Conservation (phyloP, 1,140 invertebrate genomes). For the Maconellicoccus hirsutus region DNA sequence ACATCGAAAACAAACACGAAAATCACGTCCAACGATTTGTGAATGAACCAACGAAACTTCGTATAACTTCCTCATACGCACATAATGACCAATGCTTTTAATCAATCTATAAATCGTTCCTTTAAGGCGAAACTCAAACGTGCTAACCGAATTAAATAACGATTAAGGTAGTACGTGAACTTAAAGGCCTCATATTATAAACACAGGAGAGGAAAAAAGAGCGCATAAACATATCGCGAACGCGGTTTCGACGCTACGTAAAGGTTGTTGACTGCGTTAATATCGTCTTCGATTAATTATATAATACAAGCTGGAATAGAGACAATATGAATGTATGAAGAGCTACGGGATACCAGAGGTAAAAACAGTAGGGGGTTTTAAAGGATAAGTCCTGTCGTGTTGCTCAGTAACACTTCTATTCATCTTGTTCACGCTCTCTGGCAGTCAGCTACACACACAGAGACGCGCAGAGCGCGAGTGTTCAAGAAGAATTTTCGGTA, state of each 20-base stretch:
- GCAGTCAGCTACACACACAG: background rate
- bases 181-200: no score
- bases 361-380: slow-evolving; percentile 14
- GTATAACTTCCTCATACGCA: no score
- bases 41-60: no score
- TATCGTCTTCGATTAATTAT: slow-evolving; percentile 21
- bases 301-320: slow-evolving; percentile 15
- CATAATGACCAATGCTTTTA: no score
- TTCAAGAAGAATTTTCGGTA: background rate
- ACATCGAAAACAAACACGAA: no score
- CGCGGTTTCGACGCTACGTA: background rate
- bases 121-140: no score
- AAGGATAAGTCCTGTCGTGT: slow-evolving; percentile 18
- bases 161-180: no score
- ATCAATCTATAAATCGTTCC: no score
- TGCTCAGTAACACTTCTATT: slow-evolving; percentile 20
- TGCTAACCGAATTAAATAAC: no score
- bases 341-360: slow-evolving; percentile 16
- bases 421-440: slow-evolving; percentile 13
- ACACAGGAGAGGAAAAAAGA: no score
- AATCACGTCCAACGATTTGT: no score
- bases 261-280: slow-evolving; percentile 20
- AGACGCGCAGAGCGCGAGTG: no score
- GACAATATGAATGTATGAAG: slow-evolving; percentile 21
- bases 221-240: background rate